A percentile compares a stretch with the other conserved stretches of the same genome.
Conservation (phyloP, 2,113 vertebrate genomes). For the Sebastes fasciatus region DNA sequence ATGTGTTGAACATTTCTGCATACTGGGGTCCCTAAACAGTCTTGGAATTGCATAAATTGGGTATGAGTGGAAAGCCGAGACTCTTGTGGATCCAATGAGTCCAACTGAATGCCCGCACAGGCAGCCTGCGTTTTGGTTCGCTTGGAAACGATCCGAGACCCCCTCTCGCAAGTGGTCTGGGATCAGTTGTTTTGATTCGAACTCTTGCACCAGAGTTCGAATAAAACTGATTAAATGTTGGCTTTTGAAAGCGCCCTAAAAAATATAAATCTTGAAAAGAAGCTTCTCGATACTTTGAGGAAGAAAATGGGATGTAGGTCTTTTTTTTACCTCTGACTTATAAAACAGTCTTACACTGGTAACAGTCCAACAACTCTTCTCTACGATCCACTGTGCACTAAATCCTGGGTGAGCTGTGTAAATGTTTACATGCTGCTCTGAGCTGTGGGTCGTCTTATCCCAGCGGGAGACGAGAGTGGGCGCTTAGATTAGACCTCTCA, state of each 20-base stretch:
- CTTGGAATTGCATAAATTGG: too few species aligned
- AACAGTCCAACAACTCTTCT: slow-evolving; percentile 1
- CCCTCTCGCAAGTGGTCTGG: too few species aligned
- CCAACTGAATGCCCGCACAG: too few species aligned
- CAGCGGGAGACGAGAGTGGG: slow-evolving; percentile 23
- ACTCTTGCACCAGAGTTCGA: too few species aligned
- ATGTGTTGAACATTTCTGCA: too few species aligned
- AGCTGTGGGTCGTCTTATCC: slow-evolving; percentile 25
- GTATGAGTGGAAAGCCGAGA: too few species aligned
- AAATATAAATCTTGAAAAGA: background rate
- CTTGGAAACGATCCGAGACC: too few species aligned
- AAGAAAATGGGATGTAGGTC: background rate
- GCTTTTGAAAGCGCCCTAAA: background rate
- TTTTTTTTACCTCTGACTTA: slow-evolving; percentile 24
- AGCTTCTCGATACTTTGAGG: background rate
- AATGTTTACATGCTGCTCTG: background rate
- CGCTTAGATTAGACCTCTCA: slow-evolving; percentile 11
- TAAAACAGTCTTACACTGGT: background rate
- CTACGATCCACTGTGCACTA: background rate
- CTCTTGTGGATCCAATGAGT: too few species aligned
- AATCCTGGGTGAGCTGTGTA: background rate
- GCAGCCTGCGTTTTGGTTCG: too few species aligned
- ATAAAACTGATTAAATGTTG: too few species aligned
- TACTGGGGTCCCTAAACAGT: too few species aligned
- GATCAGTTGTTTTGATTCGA: too few species aligned